Conservation (phyloP, 2,888 invertebrate species). For the Ormyrus rosae region DNA sequence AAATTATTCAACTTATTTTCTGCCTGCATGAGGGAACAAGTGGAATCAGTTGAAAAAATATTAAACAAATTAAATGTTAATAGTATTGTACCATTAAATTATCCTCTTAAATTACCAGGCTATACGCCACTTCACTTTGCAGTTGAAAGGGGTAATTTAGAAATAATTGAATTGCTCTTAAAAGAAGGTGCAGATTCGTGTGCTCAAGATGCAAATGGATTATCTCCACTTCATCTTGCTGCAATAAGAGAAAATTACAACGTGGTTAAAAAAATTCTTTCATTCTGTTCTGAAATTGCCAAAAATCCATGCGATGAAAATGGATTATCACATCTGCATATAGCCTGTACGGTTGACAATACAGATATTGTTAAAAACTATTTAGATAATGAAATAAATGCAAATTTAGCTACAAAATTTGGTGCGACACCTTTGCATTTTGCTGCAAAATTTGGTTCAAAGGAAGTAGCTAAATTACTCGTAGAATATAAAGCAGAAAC, state of each 20-base stretch:
- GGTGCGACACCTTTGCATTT: no score
- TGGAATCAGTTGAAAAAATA: not conserved
- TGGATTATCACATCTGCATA: constrained; percentile 42
- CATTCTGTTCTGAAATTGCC: not conserved
- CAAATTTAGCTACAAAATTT: no score
- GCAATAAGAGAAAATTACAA: not conserved
- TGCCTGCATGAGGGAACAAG: not conserved
- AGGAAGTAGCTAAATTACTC: no score
- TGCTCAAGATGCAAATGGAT: constrained; percentile 11
- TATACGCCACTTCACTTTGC: constrained; percentile 36
- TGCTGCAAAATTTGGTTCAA: no score
- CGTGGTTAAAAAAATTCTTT: constrained; percentile 6
- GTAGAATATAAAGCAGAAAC: no score
- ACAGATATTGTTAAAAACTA: not conserved
- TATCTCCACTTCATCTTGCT: constrained; percentile 35
- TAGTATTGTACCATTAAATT: not conserved
- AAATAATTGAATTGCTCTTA: constrained; percentile 29
- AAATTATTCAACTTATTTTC: constrained; percentile 7
- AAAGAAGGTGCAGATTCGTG: constrained; percentile 28
- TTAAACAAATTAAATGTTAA: constrained; percentile 15
- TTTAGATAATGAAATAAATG: no score
- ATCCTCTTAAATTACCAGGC: constrained; percentile 23
- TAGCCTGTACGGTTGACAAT: constrained; percentile 11
- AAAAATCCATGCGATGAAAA: constrained; percentile 17
- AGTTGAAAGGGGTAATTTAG: constrained; percentile 9